Evolutionary conservation across 2,797 vertebrate species (phyloP), one percentile per base, ranked within the genome.

Genomic region (Cryptoprocta ferox): DNA sequence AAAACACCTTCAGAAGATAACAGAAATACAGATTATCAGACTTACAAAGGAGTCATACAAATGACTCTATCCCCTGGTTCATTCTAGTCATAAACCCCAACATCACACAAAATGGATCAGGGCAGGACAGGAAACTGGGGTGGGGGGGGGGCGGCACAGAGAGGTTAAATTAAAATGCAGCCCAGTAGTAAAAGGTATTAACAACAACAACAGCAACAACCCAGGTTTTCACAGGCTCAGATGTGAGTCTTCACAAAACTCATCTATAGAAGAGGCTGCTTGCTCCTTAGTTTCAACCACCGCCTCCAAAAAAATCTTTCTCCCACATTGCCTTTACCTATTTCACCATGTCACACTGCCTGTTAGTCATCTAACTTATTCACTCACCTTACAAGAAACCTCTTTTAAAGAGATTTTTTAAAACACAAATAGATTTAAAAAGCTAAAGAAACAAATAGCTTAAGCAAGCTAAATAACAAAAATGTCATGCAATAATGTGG

Each of bases 371-470:
- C 39, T 93, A 76, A 90, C 63, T 68, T 90, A 81, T 76, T 93
- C 39, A 68, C 75, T 86, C 59, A 70, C 48, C 35, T 95, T 90
- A 90, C 30, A 86, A 86, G 24, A 59, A 95, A 90, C 16, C 16
- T 35, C 56, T 68, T 66, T 56, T 21, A 19, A 24, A 59, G 56
- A 59, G 56, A 56, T 59, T 59, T 59, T 59, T 59, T 24, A 61
- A 80, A 83, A 93, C 68, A 90, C 59, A 90, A 95, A 76, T 37
- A 90, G 56, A 81, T 75, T 42, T 66, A n/a, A 93, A 93, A 90
- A 56, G 75, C 35, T 32, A 81, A 85, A 86, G 56, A 59, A 59
- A 90, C 59, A 90, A 95, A 75, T 42, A 81, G 56, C 75, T 81
- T 39, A 59, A 32, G 89, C 90, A 89, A 56, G 66, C 35, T 32